These are phyloP conservation scores for Oeneis ivallda DNA, from an alignment of 2,888 invertebrate species.

Conservation along the genomic window DNA sequence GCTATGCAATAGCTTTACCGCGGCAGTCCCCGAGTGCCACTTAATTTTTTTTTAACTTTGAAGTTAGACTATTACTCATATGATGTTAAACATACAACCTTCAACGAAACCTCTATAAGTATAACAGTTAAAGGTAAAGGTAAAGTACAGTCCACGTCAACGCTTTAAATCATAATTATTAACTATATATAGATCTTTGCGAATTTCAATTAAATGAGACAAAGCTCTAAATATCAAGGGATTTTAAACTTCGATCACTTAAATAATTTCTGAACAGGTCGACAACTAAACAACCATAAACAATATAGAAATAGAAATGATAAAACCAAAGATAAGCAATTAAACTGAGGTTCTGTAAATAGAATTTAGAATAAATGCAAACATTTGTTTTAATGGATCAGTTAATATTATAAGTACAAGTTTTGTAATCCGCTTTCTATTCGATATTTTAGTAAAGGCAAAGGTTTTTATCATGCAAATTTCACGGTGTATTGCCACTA, in stretches of 20 bases:
- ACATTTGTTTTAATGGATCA: conserved; percentile 29
- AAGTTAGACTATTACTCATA: background rate
- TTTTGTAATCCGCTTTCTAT: conserved; percentile 28
- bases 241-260: background rate
- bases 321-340: conserved; percentile 25
- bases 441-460: conserved; percentile 28
- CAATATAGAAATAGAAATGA: background rate
- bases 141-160: no score
- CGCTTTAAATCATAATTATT: no score
- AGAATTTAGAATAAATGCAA: conserved; percentile 27
- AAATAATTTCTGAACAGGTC: no score
- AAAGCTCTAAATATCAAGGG: background rate
- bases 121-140: background rate
- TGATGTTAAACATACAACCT: background rate
- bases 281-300: background rate
- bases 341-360: conserved; percentile 22
- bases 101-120: background rate
- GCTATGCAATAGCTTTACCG: no score
- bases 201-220: background rate
- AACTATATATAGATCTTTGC: background rate
- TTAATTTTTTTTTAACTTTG: no score
- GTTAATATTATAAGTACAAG: conserved; percentile 22
- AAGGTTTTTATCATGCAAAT: conserved; percentile 42
- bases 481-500: conserved; percentile 39
- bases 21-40: no score